Percentiles rank a stretch among this genome's conserved stretches.
Conservation (phyloP, 2,113 vertebrate species). For the Cebidichthys violaceus region DNA sequence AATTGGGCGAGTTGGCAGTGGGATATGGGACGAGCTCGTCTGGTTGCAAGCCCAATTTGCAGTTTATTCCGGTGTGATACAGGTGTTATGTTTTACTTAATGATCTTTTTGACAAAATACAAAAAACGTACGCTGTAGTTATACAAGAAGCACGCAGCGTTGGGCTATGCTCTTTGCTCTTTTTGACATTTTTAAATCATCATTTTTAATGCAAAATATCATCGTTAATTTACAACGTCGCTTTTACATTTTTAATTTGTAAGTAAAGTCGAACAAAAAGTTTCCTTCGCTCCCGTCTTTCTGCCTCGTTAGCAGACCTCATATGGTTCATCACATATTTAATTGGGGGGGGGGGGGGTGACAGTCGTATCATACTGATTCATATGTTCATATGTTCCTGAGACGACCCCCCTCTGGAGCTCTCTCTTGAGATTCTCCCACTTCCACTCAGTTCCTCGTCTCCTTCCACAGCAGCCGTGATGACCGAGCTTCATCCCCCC, state of each 20-base stretch:
- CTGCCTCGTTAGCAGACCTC: constrained; percentile 35
- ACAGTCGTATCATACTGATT: constrained; percentile 46
- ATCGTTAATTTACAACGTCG: neutral
- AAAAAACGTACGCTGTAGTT: neutral
- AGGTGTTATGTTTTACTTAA: neutral
- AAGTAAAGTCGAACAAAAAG: neutral
- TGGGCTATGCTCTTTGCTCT: neutral
- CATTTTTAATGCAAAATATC: neutral
- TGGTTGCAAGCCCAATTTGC: neutral
- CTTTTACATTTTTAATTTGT: neutral
- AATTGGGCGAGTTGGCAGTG: neutral
- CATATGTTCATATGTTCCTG: constrained; percentile 68
- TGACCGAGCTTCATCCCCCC: constrained; percentile 43
- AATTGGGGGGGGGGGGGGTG: constrained; percentile 4
- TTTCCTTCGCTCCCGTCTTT: neutral
- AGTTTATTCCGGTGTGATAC: constrained; percentile 3
- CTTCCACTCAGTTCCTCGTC: constrained; percentile 24
- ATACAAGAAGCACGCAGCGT: neutral
- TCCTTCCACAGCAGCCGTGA: constrained; percentile 29
- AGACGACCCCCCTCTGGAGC: constrained; percentile 54
- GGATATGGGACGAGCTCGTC: neutral
- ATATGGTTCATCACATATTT: constrained; percentile 45
- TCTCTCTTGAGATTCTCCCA: constrained; percentile 39
- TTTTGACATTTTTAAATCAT: neutral
- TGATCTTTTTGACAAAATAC: neutral